Evolutionary conservation across 2,888 invertebrate genomes (phyloP).

Genomic region (Strigamia maritima): DNA sequence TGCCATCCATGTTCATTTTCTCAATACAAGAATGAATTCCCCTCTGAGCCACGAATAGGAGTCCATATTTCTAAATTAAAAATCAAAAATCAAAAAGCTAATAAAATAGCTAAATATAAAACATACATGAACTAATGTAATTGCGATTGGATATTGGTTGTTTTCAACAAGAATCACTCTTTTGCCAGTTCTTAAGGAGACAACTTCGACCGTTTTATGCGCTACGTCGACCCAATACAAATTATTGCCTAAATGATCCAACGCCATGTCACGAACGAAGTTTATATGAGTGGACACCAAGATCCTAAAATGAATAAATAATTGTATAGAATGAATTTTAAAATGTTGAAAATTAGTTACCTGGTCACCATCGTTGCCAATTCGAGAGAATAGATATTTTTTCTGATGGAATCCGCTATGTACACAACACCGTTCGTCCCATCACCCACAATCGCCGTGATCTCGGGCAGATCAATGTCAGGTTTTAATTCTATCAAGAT

Average conservation of each 20-base stretch:
- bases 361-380: constrained; percentile 38
- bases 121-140: constrained; percentile 64
- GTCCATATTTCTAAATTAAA: constrained; percentile 48
- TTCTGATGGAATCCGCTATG: neutral
- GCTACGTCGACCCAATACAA: constrained; percentile 70
- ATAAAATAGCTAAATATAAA: neutral
- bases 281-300: constrained; percentile 54
- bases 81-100: too few relatives aligned
- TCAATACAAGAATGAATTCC: constrained; percentile 57
- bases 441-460: neutral
- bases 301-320: neutral
- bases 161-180: constrained; percentile 63
- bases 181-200: constrained; percentile 61
- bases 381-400: neutral
- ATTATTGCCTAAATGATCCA: constrained; percentile 68
- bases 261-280: constrained; percentile 60
- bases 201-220: constrained; percentile 63
- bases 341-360: too few relatives aligned
- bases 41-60: constrained; percentile 61
- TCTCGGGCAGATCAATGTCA: neutral
- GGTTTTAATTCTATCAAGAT: neutral
- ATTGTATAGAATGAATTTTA: constrained; percentile 31
- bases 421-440: neutral
- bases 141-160: constrained; percentile 59
- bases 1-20: constrained; percentile 66